Conservation (phyloP, 2,888 invertebrate genomes). For the Rapana venosa region DNA sequence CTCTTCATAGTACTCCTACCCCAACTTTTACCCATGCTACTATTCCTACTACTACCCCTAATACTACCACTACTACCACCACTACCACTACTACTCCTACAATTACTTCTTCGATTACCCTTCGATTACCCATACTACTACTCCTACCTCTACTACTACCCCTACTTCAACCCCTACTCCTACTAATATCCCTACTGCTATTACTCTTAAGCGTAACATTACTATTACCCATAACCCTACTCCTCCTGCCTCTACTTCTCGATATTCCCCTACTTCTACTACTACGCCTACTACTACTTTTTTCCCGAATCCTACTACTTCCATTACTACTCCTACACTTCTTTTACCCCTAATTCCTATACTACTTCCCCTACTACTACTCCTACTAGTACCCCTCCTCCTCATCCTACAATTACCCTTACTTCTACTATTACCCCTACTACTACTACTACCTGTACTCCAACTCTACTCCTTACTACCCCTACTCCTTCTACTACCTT, state of each 20-base stretch:
- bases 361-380: slow-evolving; percentile 15
- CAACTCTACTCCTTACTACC: neutral
- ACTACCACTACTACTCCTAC: too few relatives aligned
- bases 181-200: neutral
- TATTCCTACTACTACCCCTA: too few relatives aligned
- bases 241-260: too few relatives aligned
- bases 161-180: too few relatives aligned
- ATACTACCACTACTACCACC: too few relatives aligned
- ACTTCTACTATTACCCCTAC: neutral
- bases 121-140: too few relatives aligned
- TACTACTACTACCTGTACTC: slow-evolving; percentile 20
- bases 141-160: too few relatives aligned
- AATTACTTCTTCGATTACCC: too few relatives aligned
- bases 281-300: neutral
- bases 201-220: neutral
- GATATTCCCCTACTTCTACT: too few relatives aligned
- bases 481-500: neutral
- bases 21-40: too few relatives aligned
- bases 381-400: neutral
- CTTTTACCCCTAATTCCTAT: too few relatives aligned
- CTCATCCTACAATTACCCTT: neutral
- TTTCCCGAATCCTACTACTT: neutral
- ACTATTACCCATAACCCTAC: neutral
- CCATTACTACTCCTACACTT: slow-evolving; percentile 4
- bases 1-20: too few relatives aligned